Conservation (phyloP, 2,888 invertebrate species). For the Craniophora ligustri region DNA sequence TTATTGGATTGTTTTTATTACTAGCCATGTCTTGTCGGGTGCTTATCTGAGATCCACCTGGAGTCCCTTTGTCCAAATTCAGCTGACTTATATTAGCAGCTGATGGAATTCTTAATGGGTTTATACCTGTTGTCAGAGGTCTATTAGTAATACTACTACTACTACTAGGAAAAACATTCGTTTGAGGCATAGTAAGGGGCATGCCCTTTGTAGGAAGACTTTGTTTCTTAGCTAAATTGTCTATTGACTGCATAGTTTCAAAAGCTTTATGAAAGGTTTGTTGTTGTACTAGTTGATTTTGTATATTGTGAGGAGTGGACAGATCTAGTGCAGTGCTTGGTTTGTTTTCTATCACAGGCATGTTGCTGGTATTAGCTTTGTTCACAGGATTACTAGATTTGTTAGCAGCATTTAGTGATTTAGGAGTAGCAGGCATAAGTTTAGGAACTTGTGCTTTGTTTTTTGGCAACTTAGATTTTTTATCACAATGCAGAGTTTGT, state of each 20-base stretch:
- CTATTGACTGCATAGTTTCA: slow-evolving; percentile 87
- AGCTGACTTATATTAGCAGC: slow-evolving; percentile 70
- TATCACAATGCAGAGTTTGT: slow-evolving; percentile 78
- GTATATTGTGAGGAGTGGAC: slow-evolving; percentile 82
- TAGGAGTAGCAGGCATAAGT: slow-evolving; percentile 80
- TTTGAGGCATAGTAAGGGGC: slow-evolving; percentile 69
- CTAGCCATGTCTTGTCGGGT: slow-evolving; percentile 67
- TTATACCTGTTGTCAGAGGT: slow-evolving; percentile 63
- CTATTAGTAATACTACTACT: slow-evolving; percentile 66
- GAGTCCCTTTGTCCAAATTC: slow-evolving; percentile 73
- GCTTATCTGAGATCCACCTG: slow-evolving; percentile 61
- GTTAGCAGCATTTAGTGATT: slow-evolving; percentile 75
- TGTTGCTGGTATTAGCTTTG: slow-evolving; percentile 62
- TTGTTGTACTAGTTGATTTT: slow-evolving; percentile 77
- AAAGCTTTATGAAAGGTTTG: slow-evolving; percentile 79
- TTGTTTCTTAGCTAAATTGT: slow-evolving; percentile 85
- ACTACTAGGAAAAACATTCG: slow-evolving; percentile 69
- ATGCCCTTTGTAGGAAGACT: slow-evolving; percentile 74
- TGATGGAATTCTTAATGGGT: slow-evolving; percentile 76
- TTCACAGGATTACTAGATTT: slow-evolving; percentile 69
- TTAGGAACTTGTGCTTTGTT: slow-evolving; percentile 84
- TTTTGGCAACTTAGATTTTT: slow-evolving; percentile 81
- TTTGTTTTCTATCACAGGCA: slow-evolving; percentile 67
- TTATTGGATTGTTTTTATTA: slow-evolving; percentile 68
- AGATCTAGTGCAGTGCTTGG: slow-evolving; percentile 81